Conservation (phyloP, 2,113 vertebrate genomes). For the Acanthochromis polyacanthus region DNA sequence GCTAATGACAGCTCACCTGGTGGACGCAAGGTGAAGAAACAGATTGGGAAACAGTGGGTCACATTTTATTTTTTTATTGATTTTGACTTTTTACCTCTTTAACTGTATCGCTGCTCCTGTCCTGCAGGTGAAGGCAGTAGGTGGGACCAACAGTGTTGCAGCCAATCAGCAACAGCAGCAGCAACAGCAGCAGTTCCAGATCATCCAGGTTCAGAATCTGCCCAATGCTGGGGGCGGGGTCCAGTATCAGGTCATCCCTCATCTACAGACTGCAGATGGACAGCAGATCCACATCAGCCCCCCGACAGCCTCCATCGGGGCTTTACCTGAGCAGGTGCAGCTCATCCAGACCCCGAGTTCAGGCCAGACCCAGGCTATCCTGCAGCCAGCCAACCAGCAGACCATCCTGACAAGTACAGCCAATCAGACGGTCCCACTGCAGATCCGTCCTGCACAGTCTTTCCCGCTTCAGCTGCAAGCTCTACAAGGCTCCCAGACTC, state of each 20-base stretch:
- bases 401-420: conserved; percentile 90
- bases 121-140: conserved; percentile 85
- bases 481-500: conserved; percentile 92
- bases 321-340: conserved; percentile 93
- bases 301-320: conserved; percentile 86
- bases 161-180: conserved; percentile 69
- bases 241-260: conserved; percentile 99
- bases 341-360: conserved; percentile 92
- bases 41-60: not conserved
- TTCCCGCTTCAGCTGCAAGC: conserved; percentile 96
- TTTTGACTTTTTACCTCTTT: conserved; percentile 1
- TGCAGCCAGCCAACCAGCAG: conserved; percentile 82
- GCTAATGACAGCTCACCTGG: conserved; percentile 87
- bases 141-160: conserved; percentile 67
- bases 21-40: conserved; percentile 90
- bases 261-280: conserved; percentile 95
- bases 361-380: conserved; percentile 90
- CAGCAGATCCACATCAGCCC: conserved; percentile 96
- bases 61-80: not conserved
- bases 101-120: conserved; percentile 4
- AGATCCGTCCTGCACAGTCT: conserved; percentile 95
- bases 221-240: conserved; percentile 92
- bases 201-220: conserved; percentile 93
- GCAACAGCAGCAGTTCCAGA: conserved; percentile 90
- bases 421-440: conserved; percentile 93